These are phyloP conservation scores for Fundulus diaphanus DNA, from an alignment of 2,797 vertebrate species.

Conservation along the genomic window DNA sequence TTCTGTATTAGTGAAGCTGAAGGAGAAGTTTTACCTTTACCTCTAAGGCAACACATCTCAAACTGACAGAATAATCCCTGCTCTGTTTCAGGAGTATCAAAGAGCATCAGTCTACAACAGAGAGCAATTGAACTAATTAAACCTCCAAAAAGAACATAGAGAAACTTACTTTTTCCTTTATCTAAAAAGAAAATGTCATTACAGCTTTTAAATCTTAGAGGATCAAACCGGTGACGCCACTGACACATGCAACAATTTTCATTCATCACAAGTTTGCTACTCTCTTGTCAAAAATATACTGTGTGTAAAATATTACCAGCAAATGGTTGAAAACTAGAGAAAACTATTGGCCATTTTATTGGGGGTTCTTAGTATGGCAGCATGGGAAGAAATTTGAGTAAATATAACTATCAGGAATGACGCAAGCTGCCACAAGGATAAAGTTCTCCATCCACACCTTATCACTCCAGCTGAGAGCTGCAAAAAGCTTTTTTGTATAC, in stretches of 20 bases:
- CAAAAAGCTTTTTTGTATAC: neutral
- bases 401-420: constrained; percentile 61
- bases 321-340: neutral
- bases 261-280: neutral
- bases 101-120: neutral
- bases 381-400: constrained; percentile 49
- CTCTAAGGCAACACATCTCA: neutral
- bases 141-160: neutral
- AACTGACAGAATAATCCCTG: neutral
- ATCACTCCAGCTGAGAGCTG: constrained; percentile 24
- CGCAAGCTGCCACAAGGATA: constrained; percentile 48
- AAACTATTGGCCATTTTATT: constrained; percentile 39
- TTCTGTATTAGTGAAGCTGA: no score
- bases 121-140: neutral
- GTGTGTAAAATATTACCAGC: constrained; percentile 17
- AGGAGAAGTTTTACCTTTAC: neutral
- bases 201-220: neutral
- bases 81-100: neutral
- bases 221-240: neutral
- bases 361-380: constrained; percentile 9
- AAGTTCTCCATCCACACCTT: constrained; percentile 27
- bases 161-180: neutral
- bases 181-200: neutral
- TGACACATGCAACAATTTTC: neutral
- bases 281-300: neutral